Evolutionary conservation across 2,797 vertebrate species (phyloP).

Genomic region (Rhabdophis nuchalis): DNA sequence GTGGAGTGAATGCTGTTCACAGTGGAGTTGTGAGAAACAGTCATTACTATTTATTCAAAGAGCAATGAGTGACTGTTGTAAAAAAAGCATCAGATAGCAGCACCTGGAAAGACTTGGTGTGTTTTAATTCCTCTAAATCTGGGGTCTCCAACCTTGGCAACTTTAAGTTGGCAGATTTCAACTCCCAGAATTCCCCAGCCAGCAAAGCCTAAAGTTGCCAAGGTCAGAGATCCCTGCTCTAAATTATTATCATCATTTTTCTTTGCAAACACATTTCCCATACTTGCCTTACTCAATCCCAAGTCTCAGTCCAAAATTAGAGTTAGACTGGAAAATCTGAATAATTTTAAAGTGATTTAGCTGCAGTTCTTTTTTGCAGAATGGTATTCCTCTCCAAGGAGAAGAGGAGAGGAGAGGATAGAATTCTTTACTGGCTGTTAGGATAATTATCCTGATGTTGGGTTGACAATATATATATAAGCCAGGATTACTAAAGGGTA

Average conservation of each 20-base stretch:
- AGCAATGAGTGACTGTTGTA: constrained; percentile 65
- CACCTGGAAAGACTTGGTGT: constrained; percentile 49
- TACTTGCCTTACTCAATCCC: constrained; percentile 24
- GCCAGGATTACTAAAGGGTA: too few relatives aligned
- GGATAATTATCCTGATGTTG: too few relatives aligned
- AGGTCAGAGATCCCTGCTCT: not conserved
- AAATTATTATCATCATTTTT: not conserved
- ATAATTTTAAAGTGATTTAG: constrained; percentile 53
- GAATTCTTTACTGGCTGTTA: not conserved
- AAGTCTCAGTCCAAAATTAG: constrained; percentile 58
- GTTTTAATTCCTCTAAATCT: constrained; percentile 17
- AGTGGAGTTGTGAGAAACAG: constrained; percentile 68
- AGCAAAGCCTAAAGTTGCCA: too few relatives aligned
- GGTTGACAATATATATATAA: too few relatives aligned
- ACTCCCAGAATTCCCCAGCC: too few relatives aligned
- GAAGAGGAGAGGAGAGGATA: not conserved
- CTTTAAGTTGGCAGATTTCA: too few relatives aligned
- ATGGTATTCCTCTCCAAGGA: constrained; percentile 35
- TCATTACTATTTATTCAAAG: constrained; percentile 69
- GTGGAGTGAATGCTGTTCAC: constrained; percentile 67
- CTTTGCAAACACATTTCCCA: constrained; percentile 29
- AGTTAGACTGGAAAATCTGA: constrained; percentile 46
- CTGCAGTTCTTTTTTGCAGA: not conserved
- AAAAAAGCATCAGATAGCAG: constrained; percentile 60
- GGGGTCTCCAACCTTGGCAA: too few relatives aligned